phyloP scores from a whole-genome alignment of 2,797 vertebrate genomes.

The Epinephelus awoara region DNA sequence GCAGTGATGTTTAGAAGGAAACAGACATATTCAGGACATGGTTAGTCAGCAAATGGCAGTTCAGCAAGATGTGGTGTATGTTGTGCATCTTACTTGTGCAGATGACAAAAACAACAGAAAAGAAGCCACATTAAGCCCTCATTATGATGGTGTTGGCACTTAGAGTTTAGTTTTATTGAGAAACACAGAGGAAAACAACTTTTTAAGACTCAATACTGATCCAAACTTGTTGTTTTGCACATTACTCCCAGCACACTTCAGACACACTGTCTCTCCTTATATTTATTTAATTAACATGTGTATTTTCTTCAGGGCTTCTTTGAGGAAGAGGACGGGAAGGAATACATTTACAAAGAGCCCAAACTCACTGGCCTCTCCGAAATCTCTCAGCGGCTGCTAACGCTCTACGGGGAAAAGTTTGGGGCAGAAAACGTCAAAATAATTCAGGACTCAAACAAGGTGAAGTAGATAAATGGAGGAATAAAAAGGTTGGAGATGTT shows the following conservation, averaged over 20 bases:
- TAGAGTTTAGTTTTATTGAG: neutral
- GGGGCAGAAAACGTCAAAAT: conserved; percentile 94
- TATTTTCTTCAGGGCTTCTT: conserved; percentile 90
- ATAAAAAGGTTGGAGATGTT: neutral
- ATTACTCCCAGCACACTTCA: no score
- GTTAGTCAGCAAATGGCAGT: neutral
- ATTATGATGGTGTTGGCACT: no score
- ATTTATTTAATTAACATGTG: neutral
- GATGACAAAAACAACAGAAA: conserved; percentile 1
- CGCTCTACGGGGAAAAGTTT: conserved; percentile 97
- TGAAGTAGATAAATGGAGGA: conserved; percentile 58
- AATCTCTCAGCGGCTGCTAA: conserved; percentile 94
- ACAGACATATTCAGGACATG: neutral
- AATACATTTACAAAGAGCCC: conserved; percentile 98
- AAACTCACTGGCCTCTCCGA: conserved; percentile 96
- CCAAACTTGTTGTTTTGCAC: neutral
- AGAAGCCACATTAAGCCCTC: neutral
- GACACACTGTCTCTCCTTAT: neutral
- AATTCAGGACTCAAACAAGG: conserved; percentile 98
- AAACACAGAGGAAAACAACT: neutral
- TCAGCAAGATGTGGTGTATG: neutral
- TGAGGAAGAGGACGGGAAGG: conserved; percentile 98
- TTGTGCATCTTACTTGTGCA: neutral
- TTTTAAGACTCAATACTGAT: neutral
- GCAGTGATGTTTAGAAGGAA: neutral